A percentile compares a stretch with the other conserved stretches of the same genome.
These are phyloP conservation scores for Diadumene lineata DNA, from an alignment of 92 coral and sea anemone species.

Conservation along the genomic window DNA sequence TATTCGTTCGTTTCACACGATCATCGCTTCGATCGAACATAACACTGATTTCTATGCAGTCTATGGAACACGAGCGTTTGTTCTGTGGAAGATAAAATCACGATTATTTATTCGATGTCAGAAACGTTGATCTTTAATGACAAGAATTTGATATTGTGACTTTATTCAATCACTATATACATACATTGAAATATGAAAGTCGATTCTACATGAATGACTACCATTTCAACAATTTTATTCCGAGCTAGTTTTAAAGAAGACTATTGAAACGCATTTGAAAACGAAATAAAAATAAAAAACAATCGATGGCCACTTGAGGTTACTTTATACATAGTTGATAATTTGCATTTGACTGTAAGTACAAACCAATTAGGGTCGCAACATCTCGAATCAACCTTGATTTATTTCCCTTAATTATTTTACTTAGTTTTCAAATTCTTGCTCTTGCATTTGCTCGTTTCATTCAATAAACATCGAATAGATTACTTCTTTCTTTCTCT, in stretches of 20 bases:
- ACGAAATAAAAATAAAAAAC: neutral
- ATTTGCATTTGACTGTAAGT: neutral
- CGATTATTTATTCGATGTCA: neutral
- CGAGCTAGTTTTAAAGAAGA: no score
- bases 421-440: neutral
- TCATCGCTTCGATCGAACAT: neutral
- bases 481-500: no score
- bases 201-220: no score
- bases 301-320: neutral
- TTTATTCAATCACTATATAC: no score
- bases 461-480: neutral
- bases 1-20: neutral
- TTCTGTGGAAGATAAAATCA: neutral
- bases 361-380: neutral
- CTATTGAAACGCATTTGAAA: neutral
- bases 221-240: no score
- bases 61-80: neutral
- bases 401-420: neutral
- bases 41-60: neutral
- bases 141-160: neutral
- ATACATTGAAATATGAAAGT: no score
- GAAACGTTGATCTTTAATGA: neutral
- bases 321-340: neutral
- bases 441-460: neutral
- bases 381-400: neutral